phyloP scores from a whole-genome alignment of 2,888 invertebrate genomes.

The Ernsta delagoae region DNA sequence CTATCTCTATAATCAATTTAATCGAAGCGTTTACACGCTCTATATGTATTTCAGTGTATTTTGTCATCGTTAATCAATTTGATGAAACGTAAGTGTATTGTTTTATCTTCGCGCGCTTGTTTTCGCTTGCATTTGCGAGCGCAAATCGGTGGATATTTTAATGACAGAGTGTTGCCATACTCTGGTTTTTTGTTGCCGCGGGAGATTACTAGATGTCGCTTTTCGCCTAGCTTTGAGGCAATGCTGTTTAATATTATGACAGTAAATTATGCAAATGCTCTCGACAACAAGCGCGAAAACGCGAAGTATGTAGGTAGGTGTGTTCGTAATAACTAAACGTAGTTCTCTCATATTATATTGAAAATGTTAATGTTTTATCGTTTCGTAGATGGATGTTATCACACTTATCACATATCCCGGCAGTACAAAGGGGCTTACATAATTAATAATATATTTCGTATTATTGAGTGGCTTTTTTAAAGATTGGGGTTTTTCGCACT shows the following conservation, averaged over 20 bases:
- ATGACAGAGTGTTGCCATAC: background rate
- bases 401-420: constrained; percentile 71
- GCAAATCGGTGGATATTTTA: background rate
- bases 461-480: constrained; percentile 17
- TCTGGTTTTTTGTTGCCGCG: background rate
- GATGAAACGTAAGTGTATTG: constrained; percentile 52
- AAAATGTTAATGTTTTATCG: constrained; percentile 30
- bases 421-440: constrained; percentile 70
- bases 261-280: constrained; percentile 40
- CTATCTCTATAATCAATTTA: constrained; percentile 38
- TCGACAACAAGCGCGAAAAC: constrained; percentile 15
- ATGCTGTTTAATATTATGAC: background rate
- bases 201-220: constrained; percentile 10
- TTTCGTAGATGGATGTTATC: constrained; percentile 35
- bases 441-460: constrained; percentile 20
- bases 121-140: constrained; percentile 28
- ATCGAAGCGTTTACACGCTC: constrained; percentile 49
- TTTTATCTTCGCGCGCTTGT: constrained; percentile 23
- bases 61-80: constrained; percentile 41
- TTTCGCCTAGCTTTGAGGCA: background rate
- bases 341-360: constrained; percentile 50
- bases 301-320: constrained; percentile 31
- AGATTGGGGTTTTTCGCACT: constrained; percentile 1
- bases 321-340: constrained; percentile 38
- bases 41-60: constrained; percentile 47